Conservation (phyloP, 2,113 vertebrate species). For the Petromus typicus region DNA sequence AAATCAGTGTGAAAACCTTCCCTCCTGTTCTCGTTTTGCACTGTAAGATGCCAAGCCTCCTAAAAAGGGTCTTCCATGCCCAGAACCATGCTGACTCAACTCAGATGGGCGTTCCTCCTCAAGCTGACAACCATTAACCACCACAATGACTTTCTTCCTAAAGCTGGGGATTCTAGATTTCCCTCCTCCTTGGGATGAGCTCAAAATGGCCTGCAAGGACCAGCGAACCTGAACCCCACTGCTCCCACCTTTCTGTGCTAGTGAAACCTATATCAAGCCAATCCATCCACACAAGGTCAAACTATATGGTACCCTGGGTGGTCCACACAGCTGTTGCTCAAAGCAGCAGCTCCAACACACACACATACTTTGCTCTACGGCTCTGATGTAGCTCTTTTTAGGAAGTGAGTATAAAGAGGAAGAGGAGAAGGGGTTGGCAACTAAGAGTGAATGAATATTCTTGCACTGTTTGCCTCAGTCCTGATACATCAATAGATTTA, state of each 20-base stretch:
- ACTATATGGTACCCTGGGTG: background rate
- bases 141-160: background rate
- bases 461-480: background rate
- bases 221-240: background rate
- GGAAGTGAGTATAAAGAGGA: background rate
- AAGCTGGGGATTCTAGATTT: background rate
- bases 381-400: background rate
- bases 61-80: background rate
- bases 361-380: conserved; percentile 34
- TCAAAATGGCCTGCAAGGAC: background rate
- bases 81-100: background rate
- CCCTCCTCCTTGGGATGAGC: background rate
- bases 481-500: background rate
- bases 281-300: background rate
- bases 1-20: background rate
- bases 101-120: background rate
- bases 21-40: background rate
- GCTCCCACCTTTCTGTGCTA: background rate
- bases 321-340: background rate
- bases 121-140: background rate
- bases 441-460: conserved; percentile 31
- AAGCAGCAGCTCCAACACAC: background rate
- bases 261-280: background rate
- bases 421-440: background rate
- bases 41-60: background rate